Evolutionary conservation across 2,113 vertebrate species (phyloP).

Genomic region (Eptatretus burgeri): DNA sequence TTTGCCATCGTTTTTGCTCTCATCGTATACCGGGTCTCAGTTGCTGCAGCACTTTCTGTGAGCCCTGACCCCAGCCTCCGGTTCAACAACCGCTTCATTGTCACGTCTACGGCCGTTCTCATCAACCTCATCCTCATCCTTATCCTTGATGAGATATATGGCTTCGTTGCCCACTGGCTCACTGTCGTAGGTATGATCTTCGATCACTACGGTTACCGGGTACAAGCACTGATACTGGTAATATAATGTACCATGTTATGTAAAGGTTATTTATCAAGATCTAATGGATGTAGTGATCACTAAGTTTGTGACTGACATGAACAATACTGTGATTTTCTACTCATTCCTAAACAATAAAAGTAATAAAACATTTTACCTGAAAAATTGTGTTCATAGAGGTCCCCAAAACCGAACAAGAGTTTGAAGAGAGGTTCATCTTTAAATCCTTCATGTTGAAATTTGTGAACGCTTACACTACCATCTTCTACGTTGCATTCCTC

Average conservation of each 20-base stretch:
- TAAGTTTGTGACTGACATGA: too few species aligned
- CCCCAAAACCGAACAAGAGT: slow-evolving; percentile 86
- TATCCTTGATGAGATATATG: slow-evolving; percentile 79
- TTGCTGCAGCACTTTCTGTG: slow-evolving; percentile 51
- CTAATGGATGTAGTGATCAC: too few species aligned
- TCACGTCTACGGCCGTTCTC: slow-evolving; percentile 71
- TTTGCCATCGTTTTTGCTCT: slow-evolving; percentile 70
- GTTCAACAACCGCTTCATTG: slow-evolving; percentile 46
- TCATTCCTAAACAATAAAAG: too few species aligned
- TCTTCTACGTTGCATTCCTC: slow-evolving; percentile 92
- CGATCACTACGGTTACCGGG: too few species aligned
- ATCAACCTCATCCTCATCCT: slow-evolving; percentile 81
- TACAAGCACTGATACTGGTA: too few species aligned
- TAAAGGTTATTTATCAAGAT: too few species aligned
- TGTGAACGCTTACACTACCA: slow-evolving; percentile 77
- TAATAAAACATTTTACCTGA: too few species aligned
- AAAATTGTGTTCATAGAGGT: slow-evolving; percentile 34
- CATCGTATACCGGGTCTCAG: slow-evolving; percentile 59
- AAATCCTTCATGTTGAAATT: slow-evolving; percentile 89
- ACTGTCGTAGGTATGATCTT: slow-evolving; percentile 52
- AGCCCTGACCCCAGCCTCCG: slow-evolving; percentile 37
- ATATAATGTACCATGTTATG: too few species aligned
- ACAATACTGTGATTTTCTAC: too few species aligned
- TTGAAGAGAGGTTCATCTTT: slow-evolving; percentile 65
- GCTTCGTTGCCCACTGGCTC: slow-evolving; percentile 60